A percentile compares a stretch with the other conserved stretches of the same genome.
Evolutionary conservation across 2,113 vertebrate genomes (phyloP).

Genomic region (Pelobates fuscus): DNA sequence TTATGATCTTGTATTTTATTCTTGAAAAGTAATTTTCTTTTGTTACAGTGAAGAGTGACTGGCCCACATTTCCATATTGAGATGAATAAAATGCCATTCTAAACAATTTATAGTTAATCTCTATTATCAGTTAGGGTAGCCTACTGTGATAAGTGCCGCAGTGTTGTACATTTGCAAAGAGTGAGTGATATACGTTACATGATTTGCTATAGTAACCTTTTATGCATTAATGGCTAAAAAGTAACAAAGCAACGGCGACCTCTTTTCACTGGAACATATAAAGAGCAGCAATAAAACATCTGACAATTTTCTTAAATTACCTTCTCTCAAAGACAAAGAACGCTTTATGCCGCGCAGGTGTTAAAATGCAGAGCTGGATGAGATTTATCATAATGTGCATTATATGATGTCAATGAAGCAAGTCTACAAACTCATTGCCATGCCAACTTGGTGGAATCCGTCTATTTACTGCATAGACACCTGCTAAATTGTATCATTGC

Average conservation of each 20-base stretch:
- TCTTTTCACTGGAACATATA: slow-evolving; percentile 17
- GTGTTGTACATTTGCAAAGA: slow-evolving; percentile 39
- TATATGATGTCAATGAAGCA: slow-evolving; percentile 41
- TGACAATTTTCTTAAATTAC: slow-evolving; percentile 47
- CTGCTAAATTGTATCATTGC: neutral
- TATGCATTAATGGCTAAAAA: slow-evolving; percentile 43
- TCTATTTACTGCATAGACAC: slow-evolving; percentile 21
- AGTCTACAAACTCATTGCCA: slow-evolving; percentile 23
- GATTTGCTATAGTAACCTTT: slow-evolving; percentile 46
- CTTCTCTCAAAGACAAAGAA: slow-evolving; percentile 43
- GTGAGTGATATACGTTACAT: slow-evolving; percentile 40
- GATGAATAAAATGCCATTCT: slow-evolving; percentile 40
- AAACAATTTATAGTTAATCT: slow-evolving; percentile 48
- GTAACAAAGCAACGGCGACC: slow-evolving; percentile 42
- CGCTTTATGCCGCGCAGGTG: slow-evolving; percentile 37
- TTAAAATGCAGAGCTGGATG: slow-evolving; percentile 33
- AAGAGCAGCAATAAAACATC: slow-evolving; percentile 36
- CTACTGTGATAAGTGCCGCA: slow-evolving; percentile 40
- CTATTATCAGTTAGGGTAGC: slow-evolving; percentile 38
- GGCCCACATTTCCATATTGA: slow-evolving; percentile 19
- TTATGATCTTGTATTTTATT: slow-evolving; percentile 44
- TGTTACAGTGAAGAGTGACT: slow-evolving; percentile 29
- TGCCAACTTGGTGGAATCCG: slow-evolving; percentile 4
- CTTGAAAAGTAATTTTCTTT: slow-evolving; percentile 42
- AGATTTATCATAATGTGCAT: slow-evolving; percentile 39